Evolutionary conservation across 64 coral and sea anemone species (phyloP), one percentile per base, ranked within the genome.

Genomic region (Pachyseris speciosa): DNA sequence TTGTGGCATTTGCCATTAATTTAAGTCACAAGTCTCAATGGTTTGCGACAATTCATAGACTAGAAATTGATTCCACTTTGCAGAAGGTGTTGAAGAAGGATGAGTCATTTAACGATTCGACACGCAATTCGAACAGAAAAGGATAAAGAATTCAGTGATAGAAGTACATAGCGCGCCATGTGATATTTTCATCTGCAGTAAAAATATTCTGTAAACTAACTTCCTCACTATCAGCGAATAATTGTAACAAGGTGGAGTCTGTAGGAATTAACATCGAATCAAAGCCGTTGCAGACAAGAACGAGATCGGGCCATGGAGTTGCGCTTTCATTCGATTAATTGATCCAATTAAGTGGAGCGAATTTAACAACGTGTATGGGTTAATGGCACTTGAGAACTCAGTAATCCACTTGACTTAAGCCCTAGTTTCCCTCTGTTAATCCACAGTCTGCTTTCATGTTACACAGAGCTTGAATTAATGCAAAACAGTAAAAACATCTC

Each of bases 171-270:
- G 31, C 50, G 13, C 52, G 34, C 29, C 76, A 80, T 80, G 33
- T 80, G 52, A 80, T 80, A 38, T 39, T 60, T 80, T 80, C 76
- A 60, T 80, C 50, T 60, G 1, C 33, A 38, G 0, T n/a, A 28
- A 19, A 40, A 60, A 37, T 38, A 60, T 80, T 80, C 51, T 61
- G 28, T 80, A 80, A 80, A 60, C 76, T 57, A 38, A 80, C 76
- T 80, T 80, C 51, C 32, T 20, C 53, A 60, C 76, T 60, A 60
- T 80, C 76, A 80, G 36, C 76, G 76, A 60, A 80, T 80, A 80
- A 80, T 80, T 80, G 76, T 22, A 60, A 33, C 52, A 38, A 63
- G 76, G 50, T 60, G 52, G 33, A 61, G 51, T 80, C 11, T 25
- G 4, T 37, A 80, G 29, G 51, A 80, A 80, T 80, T 80, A 39